Conservation (phyloP, 2,113 vertebrate genomes). For the Aptenodytes forsteri region DNA sequence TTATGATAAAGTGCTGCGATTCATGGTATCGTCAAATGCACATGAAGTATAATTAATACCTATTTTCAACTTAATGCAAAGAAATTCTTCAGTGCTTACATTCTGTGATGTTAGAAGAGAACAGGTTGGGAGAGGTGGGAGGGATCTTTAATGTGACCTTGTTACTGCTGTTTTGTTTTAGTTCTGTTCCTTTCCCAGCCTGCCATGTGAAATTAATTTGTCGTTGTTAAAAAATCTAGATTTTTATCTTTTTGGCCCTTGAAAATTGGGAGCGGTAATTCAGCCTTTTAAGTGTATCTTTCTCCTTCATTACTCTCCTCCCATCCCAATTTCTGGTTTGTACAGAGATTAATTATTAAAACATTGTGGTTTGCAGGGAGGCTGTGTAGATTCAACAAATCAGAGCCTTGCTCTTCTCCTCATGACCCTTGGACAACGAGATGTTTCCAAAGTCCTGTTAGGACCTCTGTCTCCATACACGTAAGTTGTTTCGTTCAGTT, state of each 20-base stretch:
- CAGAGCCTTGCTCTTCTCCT: constrained; percentile 91
- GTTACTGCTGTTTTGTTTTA: background rate
- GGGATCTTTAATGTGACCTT: background rate
- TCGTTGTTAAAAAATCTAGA: background rate
- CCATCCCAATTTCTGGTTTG: constrained; percentile 38
- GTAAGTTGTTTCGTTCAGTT: constrained; percentile 79
- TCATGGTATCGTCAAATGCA: background rate
- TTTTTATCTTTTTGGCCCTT: constrained; percentile 18
- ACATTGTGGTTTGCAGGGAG: constrained; percentile 84
- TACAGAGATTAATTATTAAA: constrained; percentile 68
- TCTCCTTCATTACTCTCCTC: background rate
- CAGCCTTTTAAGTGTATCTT: background rate
- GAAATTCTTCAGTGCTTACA: background rate
- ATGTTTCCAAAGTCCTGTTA: constrained; percentile 94
- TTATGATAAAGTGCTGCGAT: background rate
- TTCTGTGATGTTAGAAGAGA: background rate
- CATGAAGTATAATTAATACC: background rate
- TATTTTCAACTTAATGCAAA: background rate
- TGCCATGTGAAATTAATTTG: background rate
- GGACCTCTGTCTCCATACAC: constrained; percentile 95
- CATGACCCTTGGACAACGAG: constrained; percentile 96
- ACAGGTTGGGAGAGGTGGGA: background rate
- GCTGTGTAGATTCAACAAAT: constrained; percentile 94
- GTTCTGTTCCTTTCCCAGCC: background rate
- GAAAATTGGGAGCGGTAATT: background rate